These are phyloP conservation scores for Trichogramma pretiosum DNA, from an alignment of 1,140 invertebrate species.

Conservation along the genomic window DNA sequence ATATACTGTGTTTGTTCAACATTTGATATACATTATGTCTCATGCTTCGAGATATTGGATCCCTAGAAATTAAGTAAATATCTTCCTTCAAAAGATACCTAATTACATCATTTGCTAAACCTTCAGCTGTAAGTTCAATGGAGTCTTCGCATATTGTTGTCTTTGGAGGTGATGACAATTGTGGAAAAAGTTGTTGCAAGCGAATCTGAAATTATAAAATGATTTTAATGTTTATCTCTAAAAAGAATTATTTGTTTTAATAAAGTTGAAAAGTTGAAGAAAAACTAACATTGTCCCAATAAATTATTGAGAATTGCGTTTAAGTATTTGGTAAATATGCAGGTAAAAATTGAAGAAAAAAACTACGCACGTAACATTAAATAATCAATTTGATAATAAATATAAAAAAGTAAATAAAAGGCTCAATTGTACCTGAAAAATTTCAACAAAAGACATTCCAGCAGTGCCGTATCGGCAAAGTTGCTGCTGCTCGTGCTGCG, in stretches of 20 bases:
- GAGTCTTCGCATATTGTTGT: conserved; percentile 34
- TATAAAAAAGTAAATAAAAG: neutral
- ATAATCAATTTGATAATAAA: neutral
- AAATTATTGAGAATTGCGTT: neutral
- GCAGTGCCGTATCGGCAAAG: too few relatives aligned
- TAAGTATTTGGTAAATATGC: neutral
- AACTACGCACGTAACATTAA: neutral
- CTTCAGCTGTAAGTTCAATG: conserved; percentile 37
- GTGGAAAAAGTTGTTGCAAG: conserved; percentile 39
- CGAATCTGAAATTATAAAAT: conserved; percentile 31
- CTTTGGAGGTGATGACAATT: conserved; percentile 28
- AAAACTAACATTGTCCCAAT: neutral
- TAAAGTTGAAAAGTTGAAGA: neutral
- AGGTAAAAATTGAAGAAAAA: conserved; percentile 2
- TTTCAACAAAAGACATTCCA: conserved; percentile 42
- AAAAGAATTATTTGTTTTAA: neutral
- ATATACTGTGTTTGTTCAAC: conserved; percentile 50
- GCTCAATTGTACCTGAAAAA: conserved; percentile 34
- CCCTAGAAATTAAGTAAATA: conserved; percentile 39
- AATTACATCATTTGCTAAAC: conserved; percentile 39
- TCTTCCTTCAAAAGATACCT: conserved; percentile 42
- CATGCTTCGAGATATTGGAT: conserved; percentile 41
- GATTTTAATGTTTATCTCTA: conserved; percentile 2
- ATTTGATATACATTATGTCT: conserved; percentile 45
- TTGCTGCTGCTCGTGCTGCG: conserved; percentile 32